Base-by-base conservation (phyloP, 2,888 invertebrate genomes). In the Meiosimyza decipiens region DNA sequence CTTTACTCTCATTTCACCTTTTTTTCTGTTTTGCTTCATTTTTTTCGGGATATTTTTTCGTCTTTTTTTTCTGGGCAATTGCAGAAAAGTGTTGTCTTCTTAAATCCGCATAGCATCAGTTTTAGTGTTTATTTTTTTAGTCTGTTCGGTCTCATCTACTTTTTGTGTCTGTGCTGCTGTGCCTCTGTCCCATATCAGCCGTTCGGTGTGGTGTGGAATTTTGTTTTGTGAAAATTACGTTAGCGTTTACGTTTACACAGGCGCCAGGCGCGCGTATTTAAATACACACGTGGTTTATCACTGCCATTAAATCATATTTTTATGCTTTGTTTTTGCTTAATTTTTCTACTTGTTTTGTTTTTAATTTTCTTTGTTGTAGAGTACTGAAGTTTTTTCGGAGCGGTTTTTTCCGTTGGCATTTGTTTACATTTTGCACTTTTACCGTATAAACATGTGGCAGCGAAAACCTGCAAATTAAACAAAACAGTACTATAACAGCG, bases 211-310 rank as follows among this genome's bases (percentile, higher is more conserved):
- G 52, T 71, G 65, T 47, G 70, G 63, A 70, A 47, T 33, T 3
- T 47, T 22, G 55, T 47, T 54, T 50, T 18, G 52, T 81, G 80
- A 79, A 86, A 86, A 86, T 86, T 86, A 85, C 84, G 40, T 40
- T 40, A 40, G 40, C 40, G 40, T 40, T 40, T 40, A 40, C 40
- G 85, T 86, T 86, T 86, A 84, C 85, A 82, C 85, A 86, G 83
- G 85, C 86, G 82, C 84, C 86, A 82, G 82, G 81, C 82, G 81
- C 80, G 82, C 80, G 80, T 84, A 85, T 86, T 87, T 86, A 87
- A 86, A 86, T 86, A 82, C 84, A 87, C 87, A 87, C 87, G 87
- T 86, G 87, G 85, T 86, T 86, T 87, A 87, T 87, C 87, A 81
- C 85, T 83, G 81, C 80, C 84, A 86, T 85, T 87, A 87, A 87